phyloP scores from a whole-genome alignment of 2,888 invertebrate genomes.

The Troglohyphantes excavatus region DNA sequence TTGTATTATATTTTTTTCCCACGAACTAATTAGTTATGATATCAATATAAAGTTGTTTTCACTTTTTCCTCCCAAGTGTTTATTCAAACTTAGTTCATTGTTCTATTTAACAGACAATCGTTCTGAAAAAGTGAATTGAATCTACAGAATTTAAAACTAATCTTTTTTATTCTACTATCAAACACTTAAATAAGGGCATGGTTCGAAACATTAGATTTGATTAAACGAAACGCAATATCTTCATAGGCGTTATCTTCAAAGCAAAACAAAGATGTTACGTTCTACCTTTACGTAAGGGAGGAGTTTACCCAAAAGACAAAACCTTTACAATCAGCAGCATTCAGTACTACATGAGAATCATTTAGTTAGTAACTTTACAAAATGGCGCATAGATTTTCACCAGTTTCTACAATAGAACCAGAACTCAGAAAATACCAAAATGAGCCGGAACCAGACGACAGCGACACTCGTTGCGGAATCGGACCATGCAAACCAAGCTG shows the following conservation, averaged over 20 bases:
- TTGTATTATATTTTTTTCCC: too few species aligned
- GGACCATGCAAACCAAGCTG: constrained; percentile 79
- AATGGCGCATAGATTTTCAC: constrained; percentile 6
- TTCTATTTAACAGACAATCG: not conserved
- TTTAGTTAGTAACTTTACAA: not conserved
- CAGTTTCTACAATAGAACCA: constrained; percentile 13
- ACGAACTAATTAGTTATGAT: too few species aligned
- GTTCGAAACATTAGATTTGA: constrained; percentile 10
- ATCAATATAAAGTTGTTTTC: too few species aligned
- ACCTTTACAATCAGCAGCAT: not conserved
- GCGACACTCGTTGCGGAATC: constrained; percentile 75
- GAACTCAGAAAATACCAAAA: not conserved
- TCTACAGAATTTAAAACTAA: not conserved
- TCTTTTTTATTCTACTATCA: constrained; percentile 1
- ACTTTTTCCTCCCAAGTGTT: not conserved
- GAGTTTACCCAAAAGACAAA: not conserved
- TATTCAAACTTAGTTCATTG: not conserved
- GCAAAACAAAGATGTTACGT: not conserved
- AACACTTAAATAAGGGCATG: not conserved
- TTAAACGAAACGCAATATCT: not conserved
- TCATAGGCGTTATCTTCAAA: not conserved
- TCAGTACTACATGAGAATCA: not conserved
- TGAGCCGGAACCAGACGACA: not conserved
- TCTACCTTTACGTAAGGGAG: not conserved
- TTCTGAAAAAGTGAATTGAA: not conserved